These are phyloP conservation scores for Martes flavigula DNA, from an alignment of 2,797 vertebrate genomes.

Conservation along the genomic window DNA sequence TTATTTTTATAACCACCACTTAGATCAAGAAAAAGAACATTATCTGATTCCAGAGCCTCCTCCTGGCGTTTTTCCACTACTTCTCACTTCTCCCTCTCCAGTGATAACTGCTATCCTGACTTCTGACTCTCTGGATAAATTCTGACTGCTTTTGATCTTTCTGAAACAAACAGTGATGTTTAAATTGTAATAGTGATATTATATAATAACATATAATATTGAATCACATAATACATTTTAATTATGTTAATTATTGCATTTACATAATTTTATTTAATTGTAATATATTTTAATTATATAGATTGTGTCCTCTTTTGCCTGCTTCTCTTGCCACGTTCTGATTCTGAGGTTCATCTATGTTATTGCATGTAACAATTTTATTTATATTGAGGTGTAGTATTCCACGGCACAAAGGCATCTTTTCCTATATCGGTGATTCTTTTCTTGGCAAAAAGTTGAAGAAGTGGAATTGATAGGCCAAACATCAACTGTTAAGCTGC, in stretches of 20 bases:
- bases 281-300: neutral
- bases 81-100: neutral
- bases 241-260: neutral
- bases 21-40: neutral
- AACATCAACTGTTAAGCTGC: neutral
- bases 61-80: rapidly evolving
- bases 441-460: neutral
- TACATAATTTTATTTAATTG: neutral
- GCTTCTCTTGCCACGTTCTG: neutral
- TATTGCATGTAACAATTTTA: neutral
- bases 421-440: neutral
- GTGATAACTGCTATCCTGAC: neutral
- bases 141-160: neutral
- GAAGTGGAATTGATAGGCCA: neutral
- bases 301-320: neutral
- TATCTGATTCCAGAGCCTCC: rapidly evolving
- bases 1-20: too few species aligned
- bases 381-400: neutral
- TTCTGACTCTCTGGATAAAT: too few species aligned
- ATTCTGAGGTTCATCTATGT: neutral
- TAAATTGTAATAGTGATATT: neutral
- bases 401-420: neutral
- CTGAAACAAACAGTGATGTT: neutral
- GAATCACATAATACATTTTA: neutral
- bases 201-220: neutral